phyloP scores from a whole-genome alignment of 2,797 vertebrate genomes.

The Spizella passerina region DNA sequence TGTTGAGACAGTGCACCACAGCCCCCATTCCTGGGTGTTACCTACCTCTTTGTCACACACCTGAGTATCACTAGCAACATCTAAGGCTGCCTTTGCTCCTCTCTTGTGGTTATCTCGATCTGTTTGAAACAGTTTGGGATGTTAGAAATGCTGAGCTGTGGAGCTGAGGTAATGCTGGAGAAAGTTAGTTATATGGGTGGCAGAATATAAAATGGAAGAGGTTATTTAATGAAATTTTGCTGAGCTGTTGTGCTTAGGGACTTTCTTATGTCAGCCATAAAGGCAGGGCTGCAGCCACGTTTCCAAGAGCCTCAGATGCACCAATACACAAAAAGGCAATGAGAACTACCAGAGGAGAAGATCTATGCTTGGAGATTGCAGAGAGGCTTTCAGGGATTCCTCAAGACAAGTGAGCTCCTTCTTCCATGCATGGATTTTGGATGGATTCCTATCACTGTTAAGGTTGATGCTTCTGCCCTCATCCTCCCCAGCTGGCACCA shows the following conservation, averaged over 20 bases:
- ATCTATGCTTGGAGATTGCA: neutral
- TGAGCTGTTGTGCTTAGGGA: neutral
- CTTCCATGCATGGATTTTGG: neutral
- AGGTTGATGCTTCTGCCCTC: neutral
- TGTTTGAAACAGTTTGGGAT: neutral
- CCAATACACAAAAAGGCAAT: neutral
- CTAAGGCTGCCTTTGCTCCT: neutral
- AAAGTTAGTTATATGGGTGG: neutral
- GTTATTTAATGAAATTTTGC: neutral
- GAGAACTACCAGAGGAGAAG: neutral
- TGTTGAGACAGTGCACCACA: neutral
- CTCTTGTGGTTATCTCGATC: neutral
- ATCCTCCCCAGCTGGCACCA: neutral
- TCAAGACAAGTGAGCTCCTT: neutral
- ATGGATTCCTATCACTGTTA: neutral
- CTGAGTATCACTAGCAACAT: neutral
- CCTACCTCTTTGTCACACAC: neutral
- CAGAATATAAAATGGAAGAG: neutral
- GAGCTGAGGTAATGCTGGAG: neutral
- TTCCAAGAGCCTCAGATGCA: neutral
- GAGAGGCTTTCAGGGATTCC: neutral
- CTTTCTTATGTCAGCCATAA: neutral
- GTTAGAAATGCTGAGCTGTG: neutral
- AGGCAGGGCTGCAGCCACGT: neutral
- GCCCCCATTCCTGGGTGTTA: neutral